phyloP scores from a whole-genome alignment of 2,888 invertebrate genomes.

The Xylocampa areola region DNA sequence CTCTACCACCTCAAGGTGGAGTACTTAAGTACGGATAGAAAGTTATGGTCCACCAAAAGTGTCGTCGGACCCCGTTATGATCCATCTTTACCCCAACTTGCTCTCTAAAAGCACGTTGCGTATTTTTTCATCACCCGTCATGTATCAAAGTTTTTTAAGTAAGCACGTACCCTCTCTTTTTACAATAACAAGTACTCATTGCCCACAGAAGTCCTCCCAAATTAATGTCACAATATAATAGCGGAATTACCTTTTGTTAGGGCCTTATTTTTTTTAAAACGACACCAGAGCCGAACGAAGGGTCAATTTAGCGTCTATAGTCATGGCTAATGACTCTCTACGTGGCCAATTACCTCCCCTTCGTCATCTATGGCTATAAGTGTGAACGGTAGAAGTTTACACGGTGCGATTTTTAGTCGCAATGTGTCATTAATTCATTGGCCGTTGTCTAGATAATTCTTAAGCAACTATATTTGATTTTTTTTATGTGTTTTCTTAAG shows the following conservation, averaged over 20 bases:
- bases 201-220: constrained; percentile 33
- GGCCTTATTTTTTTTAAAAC: constrained; percentile 41
- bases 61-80: too few relatives aligned
- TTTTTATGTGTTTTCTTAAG: not conserved
- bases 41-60: too few relatives aligned
- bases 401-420: constrained; percentile 33
- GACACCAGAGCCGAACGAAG: constrained; percentile 49
- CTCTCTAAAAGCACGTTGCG: too few relatives aligned
- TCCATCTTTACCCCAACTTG: too few relatives aligned
- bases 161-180: constrained; percentile 8
- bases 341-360: constrained; percentile 73
- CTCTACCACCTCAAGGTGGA: too few relatives aligned
- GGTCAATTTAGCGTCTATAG: constrained; percentile 67
- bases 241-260: constrained; percentile 9
- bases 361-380: constrained; percentile 8
- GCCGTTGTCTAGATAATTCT: not conserved
- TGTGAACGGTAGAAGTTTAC: constrained; percentile 1
- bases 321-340: constrained; percentile 63
- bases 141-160: too few relatives aligned
- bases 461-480: not conserved
- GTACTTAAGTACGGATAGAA: too few relatives aligned
- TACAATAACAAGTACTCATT: constrained; percentile 45
- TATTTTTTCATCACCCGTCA: too few relatives aligned
- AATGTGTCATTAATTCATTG: not conserved
- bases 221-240: constrained; percentile 39